Evolutionary conservation across 1,140 invertebrate genomes (phyloP).

Genomic region (Vanessa atalanta): DNA sequence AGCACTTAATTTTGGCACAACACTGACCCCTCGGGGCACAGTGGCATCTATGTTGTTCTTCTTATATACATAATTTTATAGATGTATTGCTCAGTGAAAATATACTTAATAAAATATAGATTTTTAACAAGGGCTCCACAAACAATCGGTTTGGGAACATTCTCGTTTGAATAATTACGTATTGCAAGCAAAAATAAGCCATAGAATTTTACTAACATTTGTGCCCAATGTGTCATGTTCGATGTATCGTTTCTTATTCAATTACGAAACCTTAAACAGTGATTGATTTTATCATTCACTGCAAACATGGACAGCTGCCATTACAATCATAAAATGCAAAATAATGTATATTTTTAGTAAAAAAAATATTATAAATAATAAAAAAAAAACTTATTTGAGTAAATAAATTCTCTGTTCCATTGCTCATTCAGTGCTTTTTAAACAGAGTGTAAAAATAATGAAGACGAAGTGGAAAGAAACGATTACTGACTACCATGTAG

Average conservation of each 20-base stretch:
- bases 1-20: slow-evolving; percentile 81
- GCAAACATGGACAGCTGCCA: slow-evolving; percentile 75
- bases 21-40: slow-evolving; percentile 61
- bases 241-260: slow-evolving; percentile 76
- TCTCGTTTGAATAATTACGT: slow-evolving; percentile 57
- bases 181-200: slow-evolving; percentile 68
- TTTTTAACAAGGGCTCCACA: slow-evolving; percentile 61
- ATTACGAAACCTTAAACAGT: slow-evolving; percentile 73
- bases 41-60: slow-evolving; percentile 76
- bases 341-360: slow-evolving; percentile 76
- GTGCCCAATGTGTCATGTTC: slow-evolving; percentile 80
- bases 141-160: slow-evolving; percentile 56
- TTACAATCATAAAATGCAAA: slow-evolving; percentile 78
- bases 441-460: slow-evolving; percentile 76
- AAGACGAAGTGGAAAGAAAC: slow-evolving; percentile 33
- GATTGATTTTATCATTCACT: slow-evolving; percentile 68
- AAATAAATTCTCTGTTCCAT: slow-evolving; percentile 81
- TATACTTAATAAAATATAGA: slow-evolving; percentile 51
- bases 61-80: slow-evolving; percentile 61
- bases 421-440: slow-evolving; percentile 75
- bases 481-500: slow-evolving; percentile 38
- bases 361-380: slow-evolving; percentile 70
- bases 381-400: slow-evolving; percentile 77
- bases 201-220: slow-evolving; percentile 70
- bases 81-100: slow-evolving; percentile 67